These are phyloP conservation scores for Homarus americanus DNA, from an alignment of 1,140 invertebrate genomes.

Conservation along the genomic window DNA sequence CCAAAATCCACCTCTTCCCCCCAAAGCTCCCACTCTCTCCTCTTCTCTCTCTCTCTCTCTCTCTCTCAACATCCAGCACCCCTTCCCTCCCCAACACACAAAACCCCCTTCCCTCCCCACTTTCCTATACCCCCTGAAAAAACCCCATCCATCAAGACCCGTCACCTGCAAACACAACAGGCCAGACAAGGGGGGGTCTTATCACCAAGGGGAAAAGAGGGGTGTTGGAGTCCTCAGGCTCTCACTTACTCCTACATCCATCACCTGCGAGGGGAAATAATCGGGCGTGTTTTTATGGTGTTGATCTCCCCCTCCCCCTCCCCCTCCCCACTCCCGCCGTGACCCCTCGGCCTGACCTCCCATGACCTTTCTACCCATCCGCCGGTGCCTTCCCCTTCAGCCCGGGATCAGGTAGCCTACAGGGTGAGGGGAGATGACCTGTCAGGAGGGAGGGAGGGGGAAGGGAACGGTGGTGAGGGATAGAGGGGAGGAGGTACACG, in stretches of 20 bases:
- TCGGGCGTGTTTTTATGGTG: slow-evolving; percentile 9
- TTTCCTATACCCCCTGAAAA: slow-evolving; percentile 16
- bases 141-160: slow-evolving; percentile 21
- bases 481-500: not conserved
- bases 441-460: not conserved
- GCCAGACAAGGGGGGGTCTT: not conserved
- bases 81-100: not conserved
- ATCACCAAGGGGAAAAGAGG: not conserved
- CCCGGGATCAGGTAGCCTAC: not conserved
- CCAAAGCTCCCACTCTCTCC: not conserved
- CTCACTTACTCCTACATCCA: slow-evolving; percentile 30
- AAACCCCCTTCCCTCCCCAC: too few relatives aligned
- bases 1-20: not conserved
- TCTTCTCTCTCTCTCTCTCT: not conserved
- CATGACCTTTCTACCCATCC: not conserved
- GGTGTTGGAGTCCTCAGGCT: not conserved
- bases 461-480: not conserved
- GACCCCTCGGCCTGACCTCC: not conserved
- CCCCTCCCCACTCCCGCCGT: not conserved
- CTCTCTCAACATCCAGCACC: not conserved
- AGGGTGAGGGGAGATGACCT: not conserved
- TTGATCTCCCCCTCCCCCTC: not conserved
- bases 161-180: slow-evolving; percentile 35
- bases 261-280: slow-evolving; percentile 29
- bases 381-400: not conserved